Conservation (phyloP, 2,888 invertebrate genomes). For the Heliconius sara region DNA sequence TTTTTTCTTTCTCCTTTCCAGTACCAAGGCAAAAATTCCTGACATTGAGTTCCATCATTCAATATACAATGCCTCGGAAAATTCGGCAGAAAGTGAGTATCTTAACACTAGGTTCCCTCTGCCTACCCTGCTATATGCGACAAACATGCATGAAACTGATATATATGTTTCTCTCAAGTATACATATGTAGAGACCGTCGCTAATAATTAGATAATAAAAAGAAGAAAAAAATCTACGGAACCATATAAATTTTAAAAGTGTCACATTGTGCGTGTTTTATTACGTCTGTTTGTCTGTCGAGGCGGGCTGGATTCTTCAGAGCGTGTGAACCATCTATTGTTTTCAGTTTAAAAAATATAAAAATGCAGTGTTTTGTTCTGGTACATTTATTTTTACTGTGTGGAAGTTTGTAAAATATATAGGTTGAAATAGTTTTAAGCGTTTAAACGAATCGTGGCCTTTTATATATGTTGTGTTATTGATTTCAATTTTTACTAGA, state of each 20-base stretch:
- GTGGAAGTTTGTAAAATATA: slow-evolving; percentile 22
- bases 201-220: no score
- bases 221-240: neutral
- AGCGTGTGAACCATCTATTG: slow-evolving; percentile 37
- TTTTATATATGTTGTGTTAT: neutral
- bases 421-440: slow-evolving; percentile 20
- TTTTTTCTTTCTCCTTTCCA: no score
- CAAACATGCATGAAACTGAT: no score
- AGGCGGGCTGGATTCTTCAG: slow-evolving; percentile 30
- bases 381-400: slow-evolving; percentile 19
- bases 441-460: slow-evolving; percentile 13
- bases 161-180: no score
- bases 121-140: no score
- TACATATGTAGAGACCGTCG: no score
- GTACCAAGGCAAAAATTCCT: no score
- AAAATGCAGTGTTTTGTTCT: slow-evolving; percentile 25
- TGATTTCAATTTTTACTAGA: slow-evolving; percentile 4
- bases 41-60: no score
- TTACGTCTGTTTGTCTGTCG: slow-evolving; percentile 26
- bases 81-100: no score
- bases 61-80: no score
- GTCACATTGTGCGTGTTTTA: neutral
- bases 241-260: neutral
- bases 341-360: slow-evolving; percentile 29
- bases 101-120: no score